Percentiles rank a stretch among this genome's conserved stretches.
Evolutionary conservation across 2,888 invertebrate species (phyloP).

Genomic region (Nomada hirtipes): DNA sequence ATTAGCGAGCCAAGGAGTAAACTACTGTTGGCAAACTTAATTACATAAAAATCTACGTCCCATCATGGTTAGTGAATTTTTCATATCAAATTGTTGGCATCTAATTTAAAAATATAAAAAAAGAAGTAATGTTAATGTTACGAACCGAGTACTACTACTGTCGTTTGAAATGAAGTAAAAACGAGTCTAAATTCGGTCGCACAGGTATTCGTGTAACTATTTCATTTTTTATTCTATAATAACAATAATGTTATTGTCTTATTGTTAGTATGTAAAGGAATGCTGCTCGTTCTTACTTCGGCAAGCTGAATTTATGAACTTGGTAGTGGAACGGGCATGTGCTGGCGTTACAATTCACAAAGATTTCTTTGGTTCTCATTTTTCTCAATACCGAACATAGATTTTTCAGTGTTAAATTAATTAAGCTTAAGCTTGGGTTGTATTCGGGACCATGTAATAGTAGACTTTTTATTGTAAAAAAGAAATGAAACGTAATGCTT

Average conservation of each 20-base stretch:
- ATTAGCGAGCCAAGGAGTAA: slow-evolving; percentile 41
- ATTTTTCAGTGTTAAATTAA: neutral
- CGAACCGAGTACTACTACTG: slow-evolving; percentile 24
- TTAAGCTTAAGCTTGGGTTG: slow-evolving; percentile 25
- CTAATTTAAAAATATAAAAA: slow-evolving; percentile 37
- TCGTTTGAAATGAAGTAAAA: slow-evolving; percentile 46
- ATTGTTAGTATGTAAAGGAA: neutral
- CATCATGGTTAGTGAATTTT: slow-evolving; percentile 68
- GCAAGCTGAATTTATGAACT: slow-evolving; percentile 39
- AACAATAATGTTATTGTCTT: neutral
- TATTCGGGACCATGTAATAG: slow-evolving; percentile 41
- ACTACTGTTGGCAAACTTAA: slow-evolving; percentile 61
- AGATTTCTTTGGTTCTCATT: neutral
- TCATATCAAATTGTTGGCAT: slow-evolving; percentile 67
- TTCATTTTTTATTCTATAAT: slow-evolving; percentile 19
- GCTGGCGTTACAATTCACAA: slow-evolving; percentile 40
- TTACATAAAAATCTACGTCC: slow-evolving; percentile 58
- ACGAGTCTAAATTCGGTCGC: slow-evolving; percentile 44
- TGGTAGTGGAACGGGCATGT: slow-evolving; percentile 46
- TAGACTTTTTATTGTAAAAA: slow-evolving; percentile 10
- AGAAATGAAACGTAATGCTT: neutral
- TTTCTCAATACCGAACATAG: neutral
- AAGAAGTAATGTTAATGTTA: slow-evolving; percentile 35
- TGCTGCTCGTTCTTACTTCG: slow-evolving; percentile 60
- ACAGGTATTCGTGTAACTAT: slow-evolving; percentile 28